These are phyloP conservation scores for Hyperopisus bebe DNA, from an alignment of 2,113 vertebrate genomes.

Conservation along the genomic window DNA sequence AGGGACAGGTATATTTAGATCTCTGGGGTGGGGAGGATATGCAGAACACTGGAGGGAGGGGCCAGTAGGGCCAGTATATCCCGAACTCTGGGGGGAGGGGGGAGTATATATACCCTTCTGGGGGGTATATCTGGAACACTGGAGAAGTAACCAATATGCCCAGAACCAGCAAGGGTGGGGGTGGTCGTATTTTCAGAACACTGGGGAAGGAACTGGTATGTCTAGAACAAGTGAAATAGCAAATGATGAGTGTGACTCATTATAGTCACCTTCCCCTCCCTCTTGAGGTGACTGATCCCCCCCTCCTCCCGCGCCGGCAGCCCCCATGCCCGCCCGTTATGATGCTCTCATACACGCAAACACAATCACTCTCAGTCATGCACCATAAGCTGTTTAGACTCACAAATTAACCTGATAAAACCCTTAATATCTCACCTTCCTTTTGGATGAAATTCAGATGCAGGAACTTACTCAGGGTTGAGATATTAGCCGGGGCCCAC, in stretches of 20 bases:
- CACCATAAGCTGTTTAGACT: neutral
- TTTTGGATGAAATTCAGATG: slow-evolving; percentile 9
- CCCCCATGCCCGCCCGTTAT: neutral
- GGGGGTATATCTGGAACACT: neutral
- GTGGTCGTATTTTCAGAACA: neutral
- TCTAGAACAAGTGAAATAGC: neutral
- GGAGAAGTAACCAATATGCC: neutral
- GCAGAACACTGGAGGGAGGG: neutral
- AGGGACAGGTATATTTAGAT: neutral
- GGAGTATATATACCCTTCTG: too few species aligned
- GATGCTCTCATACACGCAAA: neutral
- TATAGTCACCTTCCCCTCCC: neutral
- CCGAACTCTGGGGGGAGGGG: neutral
- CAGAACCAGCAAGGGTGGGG: neutral
- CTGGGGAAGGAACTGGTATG: neutral
- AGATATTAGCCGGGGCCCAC: neutral
- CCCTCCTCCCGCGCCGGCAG: neutral
- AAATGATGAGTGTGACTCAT: neutral
- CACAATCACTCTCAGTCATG: neutral
- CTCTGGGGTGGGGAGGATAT: neutral
- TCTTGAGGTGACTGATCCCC: neutral
- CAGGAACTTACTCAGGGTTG: neutral
- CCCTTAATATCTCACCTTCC: neutral
- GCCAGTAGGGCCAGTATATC: neutral
- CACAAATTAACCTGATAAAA: neutral